Evolutionary conservation across 2,888 invertebrate genomes (phyloP), one percentile per base, ranked within the genome.

Genomic region (Sceliomorpha sp.): DNA sequence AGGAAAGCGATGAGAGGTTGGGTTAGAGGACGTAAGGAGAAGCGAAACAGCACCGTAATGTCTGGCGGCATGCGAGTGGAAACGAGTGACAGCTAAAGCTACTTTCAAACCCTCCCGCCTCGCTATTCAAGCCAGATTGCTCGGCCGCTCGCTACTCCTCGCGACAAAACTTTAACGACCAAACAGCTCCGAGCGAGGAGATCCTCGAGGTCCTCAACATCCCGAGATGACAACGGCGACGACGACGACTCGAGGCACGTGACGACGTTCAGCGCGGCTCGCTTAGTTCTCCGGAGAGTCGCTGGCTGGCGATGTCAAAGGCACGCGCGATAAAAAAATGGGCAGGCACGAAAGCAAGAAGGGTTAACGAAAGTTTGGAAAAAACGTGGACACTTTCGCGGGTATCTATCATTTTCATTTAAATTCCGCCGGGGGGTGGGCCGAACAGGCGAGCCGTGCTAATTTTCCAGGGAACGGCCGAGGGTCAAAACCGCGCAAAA

Each of bases 81-180:
- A 81, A 76, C 74, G 78, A 80, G 74, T 75, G 75, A 75, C 76
- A 74, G 74, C n/a, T n/a, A n/a, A n/a, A n/a, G 74, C 72, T 77
- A 76, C 73, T 77, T 72, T 73, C 59, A 55, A 73, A 70, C 66
- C 73, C 76, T 71, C 68, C 69, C 63, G 62, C 51, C 39, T 47
- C 60, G 67, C 50, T 62, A 71, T 67, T 70, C 60, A 50, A 44
- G 62, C 55, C 37, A n/a, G n/a, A n/a, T n/a, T n/a, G n/a, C n/a
- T n/a, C n/a, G 31, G 48, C 39, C 14, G 56, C 26, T 29, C 37
- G 39, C 37, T 37, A 50, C 37, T 37, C 40, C 58, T 42, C 34
- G 34, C 56, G 56, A 64, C 69, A 59, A 70, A 74, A 72, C 72
- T 71, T 74, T 69, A 66, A 72, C 69, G 69, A 47, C 64, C 50